Evolutionary conservation across 2,113 vertebrate genomes (phyloP).

Genomic region (Enhydra lutris): DNA sequence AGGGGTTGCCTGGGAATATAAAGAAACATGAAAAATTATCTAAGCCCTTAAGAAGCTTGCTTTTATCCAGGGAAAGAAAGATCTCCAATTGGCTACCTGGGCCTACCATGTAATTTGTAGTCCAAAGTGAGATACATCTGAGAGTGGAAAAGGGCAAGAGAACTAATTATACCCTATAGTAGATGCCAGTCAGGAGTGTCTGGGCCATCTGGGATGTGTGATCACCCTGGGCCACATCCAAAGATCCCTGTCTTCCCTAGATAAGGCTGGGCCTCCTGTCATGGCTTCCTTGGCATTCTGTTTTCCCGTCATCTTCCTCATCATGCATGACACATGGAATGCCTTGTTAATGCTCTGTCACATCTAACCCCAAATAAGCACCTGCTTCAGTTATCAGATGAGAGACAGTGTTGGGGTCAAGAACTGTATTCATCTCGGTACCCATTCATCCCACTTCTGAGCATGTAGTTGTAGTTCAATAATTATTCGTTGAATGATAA

Average conservation of each 20-base stretch:
- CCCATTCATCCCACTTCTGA: background rate
- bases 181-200: background rate
- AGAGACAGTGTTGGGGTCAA: background rate
- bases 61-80: background rate
- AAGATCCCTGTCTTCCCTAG: background rate
- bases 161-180: background rate
- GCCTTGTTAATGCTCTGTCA: background rate
- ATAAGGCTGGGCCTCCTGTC: background rate
- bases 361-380: background rate
- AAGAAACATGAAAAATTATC: background rate
- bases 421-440: too few relatives aligned
- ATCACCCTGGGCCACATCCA: background rate
- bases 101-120: background rate
- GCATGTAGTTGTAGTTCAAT: rapidly evolving
- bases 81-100: background rate
- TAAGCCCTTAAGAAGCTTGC: background rate
- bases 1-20: background rate
- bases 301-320: rapidly evolving
- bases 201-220: background rate
- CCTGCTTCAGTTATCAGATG: background rate
- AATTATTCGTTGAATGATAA: background rate
- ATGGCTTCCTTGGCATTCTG: background rate
- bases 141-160: background rate
- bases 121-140: background rate
- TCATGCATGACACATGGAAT: background rate